A percentile compares a stretch with the other conserved stretches of the same genome.
These are phyloP conservation scores for Halcyon leucocephala DNA, from an alignment of 2,797 vertebrate species.

Conservation along the genomic window DNA sequence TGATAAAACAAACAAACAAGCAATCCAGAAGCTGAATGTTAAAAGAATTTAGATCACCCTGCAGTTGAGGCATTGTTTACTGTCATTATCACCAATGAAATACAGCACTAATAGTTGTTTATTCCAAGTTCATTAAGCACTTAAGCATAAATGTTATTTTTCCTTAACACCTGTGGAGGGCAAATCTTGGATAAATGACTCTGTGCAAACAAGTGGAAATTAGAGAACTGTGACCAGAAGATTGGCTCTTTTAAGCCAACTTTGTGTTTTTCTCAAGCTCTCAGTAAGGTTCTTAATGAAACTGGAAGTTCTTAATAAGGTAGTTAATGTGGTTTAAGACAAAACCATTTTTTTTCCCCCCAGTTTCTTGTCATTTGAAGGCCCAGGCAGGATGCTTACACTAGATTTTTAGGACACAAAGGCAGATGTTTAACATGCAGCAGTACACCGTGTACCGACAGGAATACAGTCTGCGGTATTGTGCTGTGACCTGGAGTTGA, in stretches of 20 bases:
- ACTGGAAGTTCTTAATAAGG: neutral
- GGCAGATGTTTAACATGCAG: neutral
- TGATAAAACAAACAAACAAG: neutral
- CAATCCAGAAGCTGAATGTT: neutral
- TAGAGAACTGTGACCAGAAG: neutral
- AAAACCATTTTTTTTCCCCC: neutral
- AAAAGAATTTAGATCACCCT: neutral
- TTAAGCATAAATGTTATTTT: constrained; percentile 7
- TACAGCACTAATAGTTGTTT: constrained; percentile 20
- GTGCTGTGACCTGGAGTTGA: neutral
- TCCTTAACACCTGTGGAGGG: constrained; percentile 10
- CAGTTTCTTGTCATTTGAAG: neutral
- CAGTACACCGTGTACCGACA: neutral
- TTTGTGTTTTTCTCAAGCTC: neutral
- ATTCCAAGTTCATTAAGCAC: constrained; percentile 31
- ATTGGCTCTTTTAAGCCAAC: neutral
- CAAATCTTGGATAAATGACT: neutral
- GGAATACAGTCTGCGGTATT: neutral
- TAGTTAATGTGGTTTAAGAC: neutral
- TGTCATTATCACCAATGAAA: neutral
- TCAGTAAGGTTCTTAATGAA: neutral
- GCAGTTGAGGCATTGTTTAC: neutral
- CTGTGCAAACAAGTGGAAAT: constrained; percentile 39
- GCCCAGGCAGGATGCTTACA: neutral
- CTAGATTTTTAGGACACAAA: neutral